Evolutionary conservation across 2,888 invertebrate genomes (phyloP), one percentile per base, ranked within the genome.

Genomic region (Stratiomys singularior): DNA sequence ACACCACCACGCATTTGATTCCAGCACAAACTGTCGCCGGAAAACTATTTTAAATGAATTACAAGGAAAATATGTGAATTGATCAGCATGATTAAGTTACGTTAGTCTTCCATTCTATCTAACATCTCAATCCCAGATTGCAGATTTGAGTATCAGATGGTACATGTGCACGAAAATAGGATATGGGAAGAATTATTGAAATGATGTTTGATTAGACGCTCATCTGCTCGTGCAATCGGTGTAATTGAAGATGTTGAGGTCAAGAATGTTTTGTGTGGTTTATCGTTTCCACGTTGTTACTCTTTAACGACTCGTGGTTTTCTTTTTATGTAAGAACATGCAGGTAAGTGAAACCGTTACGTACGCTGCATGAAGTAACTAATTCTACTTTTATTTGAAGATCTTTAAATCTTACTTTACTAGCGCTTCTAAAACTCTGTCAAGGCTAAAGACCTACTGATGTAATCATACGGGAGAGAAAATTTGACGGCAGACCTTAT

Each of bases 191-290:
- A 25, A 60, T 21, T 60, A 60, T 60, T 21, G 60, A 60, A 60
- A 60, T 60, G 60, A 60, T 60, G 60, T 25, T 60, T 60, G 25
- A 60, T 60, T 60, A 60, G 60, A 60, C 25, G 11, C 60, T 25
- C 60, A 60, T 25, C 60, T 21, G 25, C 18, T 25, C 23, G 21
- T 23, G 60, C 25, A 60, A 25, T 60, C 21, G 11, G 7, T 18
- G 60, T 60, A 60, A 60, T 60, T 60, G 60, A 60, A 60, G 60
- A 60, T 60, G 1, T 13, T 60, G 13, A 60, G 60, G 60, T 60
- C 60, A 60, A 37, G 37, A 37, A 37, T 5, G 37, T 37, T n/a
- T 37, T 37, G 37, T 37, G 37, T 37, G 37, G 5, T 37, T 37
- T 37, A 37, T 37, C 37, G 9, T 37, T 37, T 9, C 9, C 9